Evolutionary conservation across 2,113 vertebrate species (phyloP), one percentile per base, ranked within the genome.

Genomic region (Plotosus lineatus): DNA sequence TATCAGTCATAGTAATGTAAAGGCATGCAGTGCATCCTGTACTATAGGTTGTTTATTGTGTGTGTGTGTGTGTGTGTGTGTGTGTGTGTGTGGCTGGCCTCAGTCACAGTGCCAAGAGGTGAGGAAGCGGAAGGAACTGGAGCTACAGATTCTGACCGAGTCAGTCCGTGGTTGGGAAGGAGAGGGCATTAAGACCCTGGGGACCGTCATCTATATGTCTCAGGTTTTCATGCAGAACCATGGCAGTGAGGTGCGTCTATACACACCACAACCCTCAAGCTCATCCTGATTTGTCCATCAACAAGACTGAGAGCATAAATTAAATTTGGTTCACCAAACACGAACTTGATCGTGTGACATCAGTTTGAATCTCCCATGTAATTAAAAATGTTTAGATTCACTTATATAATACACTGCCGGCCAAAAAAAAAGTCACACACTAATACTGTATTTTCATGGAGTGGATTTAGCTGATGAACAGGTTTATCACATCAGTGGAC

Each of bases 81-180:
- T 83, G 31, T 79, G 1, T 83, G 51, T 75, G 44, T 83, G 28
- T 48, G 38, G 60, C 10, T 82, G 50, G 75, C 26, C 48, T 51
- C 86, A 99, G 98, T 90, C 94, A 38, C 94, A 97, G 38, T 99
- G 98, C 90, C 95, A 95, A 90, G 96, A 97, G 75, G 93, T 98
- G 63, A 94, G 98, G 86, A 99, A 98, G 79, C 92, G 95, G 88
- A 99, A 98, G 86, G 96, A 98, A 60, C 92, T 98, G 55, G 97
- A 98, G 84, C 84, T 98, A 56, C 97, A 99, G 86, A 97, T 99
- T 85, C 90, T 99, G 86, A 96, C 94, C 0, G 98, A 99, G 86
- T 92, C 96, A 0, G 96, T 99, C 87, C 95, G 95, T 19, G 95
- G 94, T 85, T 99, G 98, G 98, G 97, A 99, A 69, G 97, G 98